Evolutionary conservation across 2,113 vertebrate species (phyloP), one percentile per base, ranked within the genome.

Genomic region (Pomatorhinus ruficollis): DNA sequence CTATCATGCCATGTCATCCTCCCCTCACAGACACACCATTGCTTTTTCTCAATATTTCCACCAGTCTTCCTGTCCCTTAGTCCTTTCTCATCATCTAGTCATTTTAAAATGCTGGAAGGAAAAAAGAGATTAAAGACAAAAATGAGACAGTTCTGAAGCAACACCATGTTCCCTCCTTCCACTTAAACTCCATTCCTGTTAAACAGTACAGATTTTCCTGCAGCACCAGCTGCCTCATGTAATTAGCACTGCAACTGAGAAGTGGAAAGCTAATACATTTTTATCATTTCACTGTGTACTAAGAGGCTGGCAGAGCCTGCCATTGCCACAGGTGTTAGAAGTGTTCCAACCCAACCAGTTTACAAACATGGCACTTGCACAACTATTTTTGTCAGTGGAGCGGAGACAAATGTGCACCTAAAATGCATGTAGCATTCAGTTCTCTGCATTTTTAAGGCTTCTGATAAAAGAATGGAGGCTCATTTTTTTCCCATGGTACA

Each of bases 261-360:
- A 96, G 72, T 93, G 86, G 83, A 90, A 92, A 94, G 39, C 72
- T 89, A 89, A 94, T 81, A 82, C 33, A 78, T 93, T 93, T 96
- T 87, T 94, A 83, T 89, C n/a, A 82, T 88, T 90, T 81, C 28
- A 60, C 44, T 64, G 64, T 56, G 68, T 56, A 39, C 37, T 82
- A 39, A 92, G 64, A 84, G 72, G 44, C 80, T 96, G 96, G 86
- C 88, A 91, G 61, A 81, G 19, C 45, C 76, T 63, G 47, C 69
- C 31, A 76, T 44, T 96, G 86, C 72, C 84, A 95, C 92, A 97
- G 93, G 95, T 97, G 91, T 69, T 90, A 54, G 50, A 70, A 88
- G 49, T 69, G 47, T 83, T 94, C 75, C 15, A 28, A 77, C 81
- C 52, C 89, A 93, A 35, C 71, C 13, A 2, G 66, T 95, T 91